These are phyloP conservation scores for Drosophila pallidifrons DNA, from an alignment of 1,140 invertebrate genomes.

Conservation along the genomic window DNA sequence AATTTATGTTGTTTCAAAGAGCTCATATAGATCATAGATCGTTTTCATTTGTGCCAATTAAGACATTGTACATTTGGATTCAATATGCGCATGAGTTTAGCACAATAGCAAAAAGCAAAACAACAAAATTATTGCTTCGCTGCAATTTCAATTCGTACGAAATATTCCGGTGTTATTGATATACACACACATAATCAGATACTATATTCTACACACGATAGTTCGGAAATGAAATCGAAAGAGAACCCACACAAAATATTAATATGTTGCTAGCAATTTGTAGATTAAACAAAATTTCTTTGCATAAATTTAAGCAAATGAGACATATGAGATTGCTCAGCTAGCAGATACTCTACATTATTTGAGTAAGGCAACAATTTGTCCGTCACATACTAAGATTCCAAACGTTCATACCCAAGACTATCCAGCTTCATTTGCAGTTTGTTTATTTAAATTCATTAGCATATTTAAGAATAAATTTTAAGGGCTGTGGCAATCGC, in stretches of 20 bases:
- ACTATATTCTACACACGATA: neutral
- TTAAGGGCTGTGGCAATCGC: conserved; percentile 42
- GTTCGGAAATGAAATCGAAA: conserved; percentile 1
- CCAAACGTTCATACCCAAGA: neutral
- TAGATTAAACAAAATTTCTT: conserved; percentile 44
- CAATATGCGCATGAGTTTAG: conserved; percentile 2
- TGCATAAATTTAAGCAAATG: conserved; percentile 34
- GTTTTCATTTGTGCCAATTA: conserved; percentile 43
- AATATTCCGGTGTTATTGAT: conserved; percentile 17
- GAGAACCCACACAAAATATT: conserved; percentile 7
- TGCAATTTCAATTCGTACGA: conserved; percentile 25
- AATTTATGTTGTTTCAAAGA: conserved; percentile 32
- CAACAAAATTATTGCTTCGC: neutral
- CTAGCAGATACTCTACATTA: neutral
- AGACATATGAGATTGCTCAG: neutral
- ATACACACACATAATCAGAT: neutral
- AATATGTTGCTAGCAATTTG: conserved; percentile 9
- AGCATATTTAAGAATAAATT: conserved; percentile 59
- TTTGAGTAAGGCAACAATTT: neutral
- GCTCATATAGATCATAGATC: conserved; percentile 33
- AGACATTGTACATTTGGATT: conserved; percentile 35
- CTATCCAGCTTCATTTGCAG: neutral
- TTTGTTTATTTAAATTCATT: conserved; percentile 55
- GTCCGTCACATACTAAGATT: neutral
- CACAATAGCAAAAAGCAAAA: conserved; percentile 16